A percentile compares a stretch with the other conserved stretches of the same genome.
Evolutionary conservation across 2,888 invertebrate genomes (phyloP).

Genomic region (Tricholauxania praeusta): DNA sequence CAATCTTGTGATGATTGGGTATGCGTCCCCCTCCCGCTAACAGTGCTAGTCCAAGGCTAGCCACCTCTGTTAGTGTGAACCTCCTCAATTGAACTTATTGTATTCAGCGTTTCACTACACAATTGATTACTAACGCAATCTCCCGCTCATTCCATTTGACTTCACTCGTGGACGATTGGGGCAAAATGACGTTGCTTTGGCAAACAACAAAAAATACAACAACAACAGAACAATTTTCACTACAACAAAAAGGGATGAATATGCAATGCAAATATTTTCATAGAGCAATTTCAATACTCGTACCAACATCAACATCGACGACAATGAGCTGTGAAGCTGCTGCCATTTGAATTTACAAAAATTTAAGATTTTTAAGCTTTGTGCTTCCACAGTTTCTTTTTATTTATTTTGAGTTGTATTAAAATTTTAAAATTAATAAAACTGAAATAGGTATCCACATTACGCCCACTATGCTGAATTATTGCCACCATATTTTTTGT

Average conservation of each 20-base stretch:
- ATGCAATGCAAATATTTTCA: constrained; percentile 15
- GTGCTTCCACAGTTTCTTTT: background rate
- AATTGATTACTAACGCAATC: background rate
- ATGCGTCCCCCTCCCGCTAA: too few species aligned
- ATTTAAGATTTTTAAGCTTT: background rate
- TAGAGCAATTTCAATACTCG: background rate
- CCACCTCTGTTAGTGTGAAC: too few species aligned
- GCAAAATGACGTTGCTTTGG: constrained; percentile 40
- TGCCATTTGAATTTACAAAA: background rate
- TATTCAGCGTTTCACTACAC: background rate
- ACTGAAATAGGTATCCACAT: too few species aligned
- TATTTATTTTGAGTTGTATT: background rate
- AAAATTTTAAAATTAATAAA: background rate
- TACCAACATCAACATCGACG: background rate
- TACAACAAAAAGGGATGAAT: constrained; percentile 38
- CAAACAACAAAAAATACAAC: constrained; percentile 30
- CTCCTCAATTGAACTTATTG: background rate
- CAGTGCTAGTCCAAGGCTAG: too few species aligned
- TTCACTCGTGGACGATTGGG: background rate
- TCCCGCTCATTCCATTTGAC: background rate
- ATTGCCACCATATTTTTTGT: background rate
- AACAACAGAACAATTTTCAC: constrained; percentile 22
- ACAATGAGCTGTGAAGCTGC: background rate
- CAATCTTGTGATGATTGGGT: too few species aligned
- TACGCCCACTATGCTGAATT: too few species aligned